These are phyloP conservation scores for Lethocerus indicus DNA, from an alignment of 1,140 invertebrate species.

Conservation along the genomic window DNA sequence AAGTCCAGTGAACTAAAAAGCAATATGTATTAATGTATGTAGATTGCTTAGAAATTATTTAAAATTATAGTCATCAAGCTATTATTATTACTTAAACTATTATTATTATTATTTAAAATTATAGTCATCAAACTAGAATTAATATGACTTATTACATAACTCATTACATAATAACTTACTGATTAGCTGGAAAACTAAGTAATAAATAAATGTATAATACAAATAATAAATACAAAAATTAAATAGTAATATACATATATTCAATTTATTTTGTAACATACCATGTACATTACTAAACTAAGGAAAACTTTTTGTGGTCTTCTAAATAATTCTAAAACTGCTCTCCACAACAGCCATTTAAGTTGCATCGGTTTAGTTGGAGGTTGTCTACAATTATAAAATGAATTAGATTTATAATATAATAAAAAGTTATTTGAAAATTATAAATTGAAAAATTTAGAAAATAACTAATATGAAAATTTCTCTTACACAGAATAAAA, in stretches of 20 bases:
- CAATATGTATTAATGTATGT: no score
- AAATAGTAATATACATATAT: not conserved
- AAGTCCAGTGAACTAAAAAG: constrained; percentile 39
- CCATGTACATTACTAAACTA: constrained; percentile 40
- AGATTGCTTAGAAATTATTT: no score
- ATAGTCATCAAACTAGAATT: no score
- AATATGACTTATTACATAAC: no score
- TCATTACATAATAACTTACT: no score
- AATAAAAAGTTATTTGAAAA: no score
- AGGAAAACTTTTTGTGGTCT: constrained; percentile 33
- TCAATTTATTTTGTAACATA: constrained; percentile 22
- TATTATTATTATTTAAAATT: no score
- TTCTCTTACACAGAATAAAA: constrained; percentile 13
- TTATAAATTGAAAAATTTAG: constrained; percentile 24
- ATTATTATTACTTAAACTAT: no score
- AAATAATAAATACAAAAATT: not conserved
- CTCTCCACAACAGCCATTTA: constrained; percentile 15
- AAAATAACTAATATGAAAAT: constrained; percentile 22
- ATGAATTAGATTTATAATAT: constrained; percentile 19
- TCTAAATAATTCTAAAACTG: constrained; percentile 30
- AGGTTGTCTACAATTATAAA: constrained; percentile 20
- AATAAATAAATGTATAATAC: not conserved
- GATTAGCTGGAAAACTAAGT: not conserved
- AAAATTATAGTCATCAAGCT: no score
- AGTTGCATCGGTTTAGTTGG: constrained; percentile 13